Evolutionary conservation across 2,888 invertebrate species (phyloP).

Genomic region (Adela reaumurella): DNA sequence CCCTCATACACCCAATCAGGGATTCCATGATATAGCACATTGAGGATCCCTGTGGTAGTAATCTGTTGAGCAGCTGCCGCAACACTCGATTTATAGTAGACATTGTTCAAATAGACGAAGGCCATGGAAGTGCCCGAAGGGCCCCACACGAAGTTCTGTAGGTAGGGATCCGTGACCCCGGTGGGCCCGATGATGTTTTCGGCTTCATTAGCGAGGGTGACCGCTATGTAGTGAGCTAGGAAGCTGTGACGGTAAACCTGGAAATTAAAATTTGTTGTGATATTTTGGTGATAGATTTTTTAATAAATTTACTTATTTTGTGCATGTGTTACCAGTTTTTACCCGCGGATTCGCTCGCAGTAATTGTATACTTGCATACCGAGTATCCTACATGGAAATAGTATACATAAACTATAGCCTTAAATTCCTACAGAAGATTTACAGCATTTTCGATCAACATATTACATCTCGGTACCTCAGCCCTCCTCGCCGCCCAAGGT

Average conservation of each 20-base stretch:
- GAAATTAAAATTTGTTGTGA: too few relatives aligned
- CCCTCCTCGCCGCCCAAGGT: too few relatives aligned
- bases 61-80: slow-evolving; percentile 46
- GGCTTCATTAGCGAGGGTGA: slow-evolving; percentile 56
- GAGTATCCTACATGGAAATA: too few relatives aligned
- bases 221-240: slow-evolving; percentile 67
- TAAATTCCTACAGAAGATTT: too few relatives aligned
- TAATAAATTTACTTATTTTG: too few relatives aligned
- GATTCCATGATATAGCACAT: slow-evolving; percentile 75
- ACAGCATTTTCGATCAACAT: too few relatives aligned
- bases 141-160: slow-evolving; percentile 76
- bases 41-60: slow-evolving; percentile 59
- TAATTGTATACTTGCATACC: too few relatives aligned
- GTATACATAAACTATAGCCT: too few relatives aligned
- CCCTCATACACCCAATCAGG: slow-evolving; percentile 97
- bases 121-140: slow-evolving; percentile 69
- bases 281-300: too few relatives aligned
- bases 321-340: too few relatives aligned
- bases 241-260: slow-evolving; percentile 79
- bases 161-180: slow-evolving; percentile 35
- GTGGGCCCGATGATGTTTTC: slow-evolving; percentile 25
- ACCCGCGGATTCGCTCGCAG: too few relatives aligned
- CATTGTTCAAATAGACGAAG: slow-evolving; percentile 70
- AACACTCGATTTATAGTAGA: slow-evolving; percentile 66
- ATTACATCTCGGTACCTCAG: too few relatives aligned